Evolutionary conservation across 2,888 invertebrate species (phyloP).

Genomic region (Pseudeuparius sepicola): DNA sequence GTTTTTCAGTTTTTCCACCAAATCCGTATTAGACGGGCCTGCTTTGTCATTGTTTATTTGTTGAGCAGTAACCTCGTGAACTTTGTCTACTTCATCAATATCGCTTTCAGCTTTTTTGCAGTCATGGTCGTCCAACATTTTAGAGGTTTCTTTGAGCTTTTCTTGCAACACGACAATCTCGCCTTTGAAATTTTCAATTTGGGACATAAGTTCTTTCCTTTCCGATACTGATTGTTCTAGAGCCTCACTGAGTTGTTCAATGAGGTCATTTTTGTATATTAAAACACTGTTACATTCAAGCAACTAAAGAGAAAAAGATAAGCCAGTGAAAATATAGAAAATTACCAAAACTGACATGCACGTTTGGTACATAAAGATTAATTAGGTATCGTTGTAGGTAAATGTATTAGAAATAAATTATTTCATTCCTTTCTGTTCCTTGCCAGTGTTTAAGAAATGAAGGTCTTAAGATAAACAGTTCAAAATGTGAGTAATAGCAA

Average conservation of each 20-base stretch:
- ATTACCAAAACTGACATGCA: background rate
- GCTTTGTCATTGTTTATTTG: too few relatives aligned
- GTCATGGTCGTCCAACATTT: slow-evolving; percentile 34
- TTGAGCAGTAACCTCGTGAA: slow-evolving; percentile 8
- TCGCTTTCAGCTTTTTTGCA: slow-evolving; percentile 16
- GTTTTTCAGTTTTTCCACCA: slow-evolving; percentile 14
- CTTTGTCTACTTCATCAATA: slow-evolving; percentile 5
- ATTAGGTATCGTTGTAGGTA: too few relatives aligned
- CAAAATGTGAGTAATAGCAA: too few relatives aligned
- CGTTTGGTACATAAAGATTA: slow-evolving; percentile 8
- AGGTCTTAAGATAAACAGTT: background rate
- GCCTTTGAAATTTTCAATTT: slow-evolving; percentile 50
- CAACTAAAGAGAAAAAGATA: slow-evolving; percentile 44
- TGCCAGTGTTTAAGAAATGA: background rate
- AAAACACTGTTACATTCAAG: slow-evolving; percentile 64
- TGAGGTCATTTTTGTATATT: slow-evolving; percentile 57
- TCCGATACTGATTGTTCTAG: slow-evolving; percentile 56
- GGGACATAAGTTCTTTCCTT: slow-evolving; percentile 49
- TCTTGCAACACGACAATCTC: slow-evolving; percentile 47
- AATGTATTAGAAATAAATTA: too few relatives aligned
- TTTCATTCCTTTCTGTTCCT: too few relatives aligned
- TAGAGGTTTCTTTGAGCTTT: slow-evolving; percentile 40
- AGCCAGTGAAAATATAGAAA: too few relatives aligned
- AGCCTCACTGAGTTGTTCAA: slow-evolving; percentile 60
- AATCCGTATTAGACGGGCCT: too few relatives aligned